These are phyloP conservation scores for Cynoglossus semilaevis DNA, from an alignment of 2,113 vertebrate genomes.

Conservation along the genomic window DNA sequence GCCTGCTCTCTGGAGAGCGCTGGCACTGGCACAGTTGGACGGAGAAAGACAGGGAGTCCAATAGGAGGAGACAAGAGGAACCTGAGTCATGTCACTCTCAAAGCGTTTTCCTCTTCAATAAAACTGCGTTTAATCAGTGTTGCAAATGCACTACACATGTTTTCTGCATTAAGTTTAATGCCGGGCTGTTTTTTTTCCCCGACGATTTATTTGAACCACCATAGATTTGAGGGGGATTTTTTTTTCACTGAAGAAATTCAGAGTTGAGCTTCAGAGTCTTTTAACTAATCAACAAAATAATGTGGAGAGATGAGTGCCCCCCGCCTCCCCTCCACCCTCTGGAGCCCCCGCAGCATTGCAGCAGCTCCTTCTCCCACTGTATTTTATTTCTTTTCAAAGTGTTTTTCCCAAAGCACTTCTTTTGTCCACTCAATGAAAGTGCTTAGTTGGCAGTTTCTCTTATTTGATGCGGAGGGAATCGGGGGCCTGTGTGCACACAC, in stretches of 20 bases:
- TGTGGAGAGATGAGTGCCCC: conserved; percentile 59
- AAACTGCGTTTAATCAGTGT: conserved; percentile 7
- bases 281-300: conserved; percentile 56
- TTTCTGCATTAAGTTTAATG: background rate
- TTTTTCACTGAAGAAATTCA: conserved; percentile 20
- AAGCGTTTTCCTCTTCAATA: conserved; percentile 18
- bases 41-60: conserved; percentile 27
- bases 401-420: conserved; percentile 67
- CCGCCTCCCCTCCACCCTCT: conserved; percentile 33
- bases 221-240: conserved; percentile 23
- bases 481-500: conserved; percentile 26
- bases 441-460: conserved; percentile 78
- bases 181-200: conserved; percentile 6
- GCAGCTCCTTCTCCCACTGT: conserved; percentile 48
- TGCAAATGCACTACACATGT: background rate
- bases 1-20: conserved; percentile 67
- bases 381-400: conserved; percentile 67
- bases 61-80: conserved; percentile 11
- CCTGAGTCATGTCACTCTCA: conserved; percentile 40
- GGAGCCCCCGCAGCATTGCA: conserved; percentile 44
- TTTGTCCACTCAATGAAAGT: conserved; percentile 74
- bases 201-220: conserved; percentile 22
- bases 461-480: conserved; percentile 64
- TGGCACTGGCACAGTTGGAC: conserved; percentile 44
- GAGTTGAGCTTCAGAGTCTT: conserved; percentile 36